Evolutionary conservation across 1,140 invertebrate species (phyloP), one percentile per base, ranked within the genome.

Genomic region (Aethina tumida): DNA sequence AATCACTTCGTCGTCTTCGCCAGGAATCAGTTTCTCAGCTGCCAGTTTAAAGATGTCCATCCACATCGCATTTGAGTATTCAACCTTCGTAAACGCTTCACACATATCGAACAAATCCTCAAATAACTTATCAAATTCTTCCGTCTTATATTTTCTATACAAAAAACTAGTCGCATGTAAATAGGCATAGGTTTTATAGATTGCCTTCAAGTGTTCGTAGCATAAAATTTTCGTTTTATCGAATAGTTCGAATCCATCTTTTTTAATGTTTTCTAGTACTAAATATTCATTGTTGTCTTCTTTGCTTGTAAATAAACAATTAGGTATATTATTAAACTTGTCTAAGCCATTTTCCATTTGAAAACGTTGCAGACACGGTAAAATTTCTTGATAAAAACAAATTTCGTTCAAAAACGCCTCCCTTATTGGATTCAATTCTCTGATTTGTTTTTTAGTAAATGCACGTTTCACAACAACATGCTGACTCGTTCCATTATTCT

Each of bases 351-450:
- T 12, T 8, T n/a, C 9, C 2, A 20, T 19, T 20, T 33, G 31
- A 13, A 33, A 33, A 12, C 17, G 8, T 4, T 2, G 4, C 4
- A 33, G 15, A 5, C 10, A 7, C 3, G 31, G 31, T 19, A 16
- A 33, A 8, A 18, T 18, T 20, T 2, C 21, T 13, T 8, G 10
- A 13, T 33, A 33, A 18, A 33, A 33, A 13, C 9, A 19, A 33
- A 20, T 33, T 18, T 33, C 31, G 31, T 33, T 33, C 7, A 12
- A 19, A 13, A 33, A 33, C 9, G 14, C 31, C 9, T 10, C 3
- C 14, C 28, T 30, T 12, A 12, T 12, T 4, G 14, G 28, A 2
- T 2, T 7, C n/a, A 26, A 3, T 2, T 26, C 28, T 30, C 28
- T 10, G 3, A 12, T 4, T 4, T 9, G 4, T 30, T 10, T 3